Base-by-base conservation (phyloP, 2,797 vertebrate species). In the Molossus alvarezi region DNA sequence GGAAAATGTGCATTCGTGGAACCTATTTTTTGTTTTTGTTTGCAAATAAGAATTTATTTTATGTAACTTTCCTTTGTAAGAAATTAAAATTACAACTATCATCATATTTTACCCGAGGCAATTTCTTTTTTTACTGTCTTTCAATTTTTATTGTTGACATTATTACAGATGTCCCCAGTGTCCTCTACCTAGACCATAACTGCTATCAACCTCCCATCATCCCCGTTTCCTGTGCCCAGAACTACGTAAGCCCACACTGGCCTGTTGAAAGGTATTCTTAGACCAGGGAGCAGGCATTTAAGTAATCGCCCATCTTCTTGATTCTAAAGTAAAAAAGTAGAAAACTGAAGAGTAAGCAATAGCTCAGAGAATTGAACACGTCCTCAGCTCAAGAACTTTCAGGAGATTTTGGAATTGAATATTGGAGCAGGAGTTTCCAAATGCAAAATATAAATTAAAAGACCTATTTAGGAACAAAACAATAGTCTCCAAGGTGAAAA, bases 1-100 rank as follows among this genome's bases (percentile, higher is more conserved):
- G 84, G 83, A 94, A 95, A 96, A 91, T 0, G 1, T 65, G 55
- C 45, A 41, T 94, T 79, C 27, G 15, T 37, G 21, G 53, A 76
- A 92, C 27, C 65, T 86, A 41, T 91, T 94, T 90, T 93, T 65
- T 45, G 41, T 45, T 45, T 45, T 45, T 45, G 41, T 67, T 85
- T 72, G 37, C 65, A 91, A 83, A 76, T 53, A 60, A 93, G 71
- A 67, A 33, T 82, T 80, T n/a, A 73, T 72, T 96, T 81, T 84
- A 60, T 69, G 33, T 67, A 27, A 8, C 4, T 97, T 95, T 96
- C 94, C 25, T 88, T 84, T 67, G 57, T 27, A 71, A 94, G 29
- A 37, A 94, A 88, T 83, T 96, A 92, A 64, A 48, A 76, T 71
- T 48, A 69, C 23, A 75, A 21, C 9, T 75, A 67, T 53, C 33